A percentile compares a stretch with the other conserved stretches of the same genome.
Evolutionary conservation across 2,888 invertebrate species (phyloP).

Genomic region (Pollenia labialis): DNA sequence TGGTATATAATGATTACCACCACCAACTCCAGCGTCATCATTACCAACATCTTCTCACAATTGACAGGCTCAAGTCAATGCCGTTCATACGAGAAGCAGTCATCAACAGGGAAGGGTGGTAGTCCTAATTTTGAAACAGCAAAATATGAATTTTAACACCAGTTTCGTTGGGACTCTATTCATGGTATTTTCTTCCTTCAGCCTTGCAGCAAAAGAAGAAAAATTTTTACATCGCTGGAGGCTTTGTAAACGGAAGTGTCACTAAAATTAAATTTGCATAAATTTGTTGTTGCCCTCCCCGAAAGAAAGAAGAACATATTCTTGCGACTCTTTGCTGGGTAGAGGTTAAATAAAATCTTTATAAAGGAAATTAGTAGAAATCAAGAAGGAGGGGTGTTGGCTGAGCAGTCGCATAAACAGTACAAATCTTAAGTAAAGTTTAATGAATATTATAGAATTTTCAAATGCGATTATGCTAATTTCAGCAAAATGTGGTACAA

Average conservation of each 20-base stretch:
- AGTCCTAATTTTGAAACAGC: conserved; percentile 16
- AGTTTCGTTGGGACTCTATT: conserved; percentile 32
- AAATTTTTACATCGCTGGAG: conserved; percentile 66
- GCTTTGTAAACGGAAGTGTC: conserved; percentile 72
- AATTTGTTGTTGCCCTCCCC: conserved; percentile 53
- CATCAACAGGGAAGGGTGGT: conserved; percentile 61
- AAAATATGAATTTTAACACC: conserved; percentile 67
- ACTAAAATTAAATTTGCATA: conserved; percentile 73
- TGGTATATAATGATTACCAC: conserved; percentile 69
- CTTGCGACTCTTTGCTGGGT: conserved; percentile 34
- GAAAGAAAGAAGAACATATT: conserved; percentile 54
- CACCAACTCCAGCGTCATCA: conserved; percentile 32
- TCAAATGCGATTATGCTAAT: conserved; percentile 73
- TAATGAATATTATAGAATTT: conserved; percentile 73
- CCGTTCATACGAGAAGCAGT: not conserved
- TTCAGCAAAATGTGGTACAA: conserved; percentile 25
- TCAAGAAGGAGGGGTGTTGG: not conserved
- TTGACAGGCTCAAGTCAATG: conserved; percentile 62
- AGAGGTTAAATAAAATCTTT: conserved; percentile 72
- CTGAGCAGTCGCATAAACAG: conserved; percentile 33
- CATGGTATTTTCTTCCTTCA: not conserved
- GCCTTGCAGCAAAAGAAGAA: conserved; percentile 26
- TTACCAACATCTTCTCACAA: conserved; percentile 39
- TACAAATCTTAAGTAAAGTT: conserved; percentile 72
- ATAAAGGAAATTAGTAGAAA: conserved; percentile 68